These are phyloP conservation scores for Drosophila cognata DNA, from an alignment of 2,888 invertebrate species.

Conservation along the genomic window DNA sequence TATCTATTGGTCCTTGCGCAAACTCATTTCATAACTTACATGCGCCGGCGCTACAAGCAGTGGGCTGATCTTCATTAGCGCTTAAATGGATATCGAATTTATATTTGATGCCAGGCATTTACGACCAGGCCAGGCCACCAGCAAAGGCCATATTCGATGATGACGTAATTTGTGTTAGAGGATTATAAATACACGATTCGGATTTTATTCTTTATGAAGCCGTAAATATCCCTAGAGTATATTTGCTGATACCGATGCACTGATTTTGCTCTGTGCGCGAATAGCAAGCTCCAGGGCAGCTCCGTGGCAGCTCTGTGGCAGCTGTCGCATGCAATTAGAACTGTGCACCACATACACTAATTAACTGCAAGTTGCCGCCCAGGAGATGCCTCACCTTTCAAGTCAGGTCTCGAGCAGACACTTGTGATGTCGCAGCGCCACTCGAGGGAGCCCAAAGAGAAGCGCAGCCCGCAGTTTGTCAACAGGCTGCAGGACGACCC, in stretches of 20 bases:
- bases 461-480: slow-evolving; percentile 61
- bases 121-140: slow-evolving; percentile 44
- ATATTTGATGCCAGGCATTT: slow-evolving; percentile 33
- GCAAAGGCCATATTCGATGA: slow-evolving; percentile 7
- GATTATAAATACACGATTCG: slow-evolving; percentile 26
- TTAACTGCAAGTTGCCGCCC: slow-evolving; percentile 65
- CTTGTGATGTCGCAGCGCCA: slow-evolving; percentile 68
- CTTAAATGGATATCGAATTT: slow-evolving; percentile 61
- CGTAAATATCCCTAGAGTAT: slow-evolving; percentile 42
- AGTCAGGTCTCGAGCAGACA: slow-evolving; percentile 55
- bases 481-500: slow-evolving; percentile 49
- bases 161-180: slow-evolving; percentile 32
- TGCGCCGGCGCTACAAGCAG: slow-evolving; percentile 71
- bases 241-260: slow-evolving; percentile 19
- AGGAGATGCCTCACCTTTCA: slow-evolving; percentile 52
- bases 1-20: neutral
- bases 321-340: slow-evolving; percentile 73
- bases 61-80: slow-evolving; percentile 75
- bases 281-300: slow-evolving; percentile 14
- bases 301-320: slow-evolving; percentile 25
- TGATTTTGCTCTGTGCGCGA: slow-evolving; percentile 6
- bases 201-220: slow-evolving; percentile 40
- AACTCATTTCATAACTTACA: slow-evolving; percentile 22
- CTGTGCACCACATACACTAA: slow-evolving; percentile 64
- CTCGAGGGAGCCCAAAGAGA: slow-evolving; percentile 56